Base-by-base conservation (phyloP, 2,113 vertebrate species). In the Camelus bactrianus region DNA sequence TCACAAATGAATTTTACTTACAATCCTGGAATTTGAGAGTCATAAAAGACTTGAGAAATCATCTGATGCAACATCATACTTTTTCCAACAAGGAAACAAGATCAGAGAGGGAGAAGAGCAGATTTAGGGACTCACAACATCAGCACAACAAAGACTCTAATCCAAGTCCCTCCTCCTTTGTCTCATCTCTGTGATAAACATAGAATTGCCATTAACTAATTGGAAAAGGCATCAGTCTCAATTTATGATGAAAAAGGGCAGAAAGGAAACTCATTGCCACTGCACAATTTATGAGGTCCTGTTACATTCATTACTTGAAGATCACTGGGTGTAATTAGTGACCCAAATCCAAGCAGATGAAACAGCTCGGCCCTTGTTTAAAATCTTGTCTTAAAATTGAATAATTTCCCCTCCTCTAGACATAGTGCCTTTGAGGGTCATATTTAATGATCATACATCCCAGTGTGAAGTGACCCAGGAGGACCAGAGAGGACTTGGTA, bases 381-480 rank as follows among this genome's bases (percentile, higher is more conserved):
- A 98, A 97, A 97, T 97, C 94, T 97, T 97, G 96, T 98, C 96
- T 97, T 93, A 93, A 98, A 98, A 98, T 95, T 98, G 95, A 97
- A 82, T 93, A 96, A 97, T 97, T 96, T 97, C 83, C 81, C 69
- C 69, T 91, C 22, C 97, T 97, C 93, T 62, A 83, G 80, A 96
- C 76, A 88, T 8, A 73, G 54, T 95, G 93, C 90, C 90, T 90
- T 58, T 38, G 69, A 97, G 97, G 96, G 96, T 97, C 95, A 90
- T 88, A 96, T 81, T 96, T 98, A 97, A 98, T 98, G 97, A 98
- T 98, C 95, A 95, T 14, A 65, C 38, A 92, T 75, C 96, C 92
- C 58, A 60, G 89, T 93, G 79, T 76, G 91, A 96, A 64, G 46
- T 97, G 95, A 97, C 97, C 96, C 38, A 17, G 65, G 80, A 97